A percentile compares a stretch with the other conserved stretches of the same genome.
Conservation (phyloP, 35 echinoderm and acorn worm genomes). For the Ophioderma brevispina region DNA sequence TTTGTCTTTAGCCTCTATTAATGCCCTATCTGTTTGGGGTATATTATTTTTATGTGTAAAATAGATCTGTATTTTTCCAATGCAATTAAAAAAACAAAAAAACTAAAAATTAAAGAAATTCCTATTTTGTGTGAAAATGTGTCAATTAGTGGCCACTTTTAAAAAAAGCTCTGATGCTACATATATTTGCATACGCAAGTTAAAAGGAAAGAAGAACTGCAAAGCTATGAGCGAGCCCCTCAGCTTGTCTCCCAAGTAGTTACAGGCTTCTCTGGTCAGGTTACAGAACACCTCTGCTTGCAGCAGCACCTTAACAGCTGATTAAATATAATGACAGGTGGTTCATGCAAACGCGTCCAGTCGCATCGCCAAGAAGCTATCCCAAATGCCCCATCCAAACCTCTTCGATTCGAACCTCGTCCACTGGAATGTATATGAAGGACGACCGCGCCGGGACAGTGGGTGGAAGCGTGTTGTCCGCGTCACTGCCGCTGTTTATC, state of each 20-base stretch:
- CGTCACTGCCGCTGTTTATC: conserved; percentile 36
- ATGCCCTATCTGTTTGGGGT: too few species aligned
- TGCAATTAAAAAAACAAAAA: too few species aligned
- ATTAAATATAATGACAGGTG: conserved; percentile 89
- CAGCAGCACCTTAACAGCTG: conserved; percentile 93
- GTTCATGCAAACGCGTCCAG: conserved; percentile 67
- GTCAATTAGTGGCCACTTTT: too few species aligned
- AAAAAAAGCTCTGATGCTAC: too few species aligned
- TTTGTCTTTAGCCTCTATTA: too few species aligned
- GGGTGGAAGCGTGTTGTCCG: conserved; percentile 27
- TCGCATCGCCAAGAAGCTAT: conserved; percentile 66
- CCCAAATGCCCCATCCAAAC: conserved; percentile 79
- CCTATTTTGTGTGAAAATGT: too few species aligned
- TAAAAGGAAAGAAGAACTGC: conserved; percentile 94
- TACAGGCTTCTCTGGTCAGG: conserved; percentile 87
- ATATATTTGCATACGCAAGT: too few species aligned
- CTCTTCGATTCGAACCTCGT: conserved; percentile 95
- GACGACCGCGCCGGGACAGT: conserved; percentile 40
- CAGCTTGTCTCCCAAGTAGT: conserved; percentile 88
- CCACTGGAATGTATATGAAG: conserved; percentile 89
- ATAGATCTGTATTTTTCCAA: too few species aligned
- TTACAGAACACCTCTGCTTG: conserved; percentile 93
- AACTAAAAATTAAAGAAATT: too few species aligned
- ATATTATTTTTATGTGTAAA: too few species aligned
- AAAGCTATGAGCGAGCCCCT: conserved; percentile 68